These are phyloP conservation scores for Ictidomys tridecemlineatus DNA, from an alignment of 2,113 vertebrate genomes.

Conservation along the genomic window DNA sequence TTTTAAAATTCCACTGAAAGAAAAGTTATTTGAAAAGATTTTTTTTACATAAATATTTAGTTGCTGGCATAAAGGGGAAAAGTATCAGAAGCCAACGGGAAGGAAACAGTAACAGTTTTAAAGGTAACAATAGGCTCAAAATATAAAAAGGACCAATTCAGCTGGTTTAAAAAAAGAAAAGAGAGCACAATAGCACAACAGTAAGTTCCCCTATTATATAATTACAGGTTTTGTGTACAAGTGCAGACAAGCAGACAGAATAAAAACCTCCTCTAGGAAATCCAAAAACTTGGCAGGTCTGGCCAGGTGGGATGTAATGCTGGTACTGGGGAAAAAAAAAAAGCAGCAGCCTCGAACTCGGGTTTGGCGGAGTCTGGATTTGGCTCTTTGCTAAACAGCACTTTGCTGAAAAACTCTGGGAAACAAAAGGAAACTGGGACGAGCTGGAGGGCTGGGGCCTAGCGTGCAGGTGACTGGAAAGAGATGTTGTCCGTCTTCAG, in stretches of 20 bases:
- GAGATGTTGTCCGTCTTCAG: constrained; percentile 61
- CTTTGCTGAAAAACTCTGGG: constrained; percentile 85
- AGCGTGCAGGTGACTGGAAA: constrained; percentile 63
- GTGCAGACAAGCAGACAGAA: constrained; percentile 90
- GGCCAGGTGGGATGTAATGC: constrained; percentile 88
- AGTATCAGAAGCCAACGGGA: constrained; percentile 79
- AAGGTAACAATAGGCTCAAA: constrained; percentile 87
- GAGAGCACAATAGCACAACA: constrained; percentile 88
- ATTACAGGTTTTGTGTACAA: constrained; percentile 89
- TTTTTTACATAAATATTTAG: constrained; percentile 80
- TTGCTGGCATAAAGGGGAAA: constrained; percentile 82
- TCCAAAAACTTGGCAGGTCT: constrained; percentile 90
- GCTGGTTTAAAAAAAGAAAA: constrained; percentile 88
- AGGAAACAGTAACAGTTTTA: constrained; percentile 84
- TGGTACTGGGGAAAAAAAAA: constrained; percentile 84
- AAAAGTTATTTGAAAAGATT: constrained; percentile 81
- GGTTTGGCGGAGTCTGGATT: constrained; percentile 85
- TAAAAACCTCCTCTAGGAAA: constrained; percentile 90
- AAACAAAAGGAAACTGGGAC: constrained; percentile 86
- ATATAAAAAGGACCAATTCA: constrained; percentile 87
- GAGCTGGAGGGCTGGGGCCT: constrained; percentile 82
- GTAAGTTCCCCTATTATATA: constrained; percentile 90
- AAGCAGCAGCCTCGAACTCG: constrained; percentile 87
- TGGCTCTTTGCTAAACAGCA: constrained; percentile 87
- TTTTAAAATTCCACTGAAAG: constrained; percentile 67